Evolutionary conservation across 2,113 vertebrate genomes (phyloP), one percentile per base, ranked within the genome.

Genomic region (Prinia subflava): DNA sequence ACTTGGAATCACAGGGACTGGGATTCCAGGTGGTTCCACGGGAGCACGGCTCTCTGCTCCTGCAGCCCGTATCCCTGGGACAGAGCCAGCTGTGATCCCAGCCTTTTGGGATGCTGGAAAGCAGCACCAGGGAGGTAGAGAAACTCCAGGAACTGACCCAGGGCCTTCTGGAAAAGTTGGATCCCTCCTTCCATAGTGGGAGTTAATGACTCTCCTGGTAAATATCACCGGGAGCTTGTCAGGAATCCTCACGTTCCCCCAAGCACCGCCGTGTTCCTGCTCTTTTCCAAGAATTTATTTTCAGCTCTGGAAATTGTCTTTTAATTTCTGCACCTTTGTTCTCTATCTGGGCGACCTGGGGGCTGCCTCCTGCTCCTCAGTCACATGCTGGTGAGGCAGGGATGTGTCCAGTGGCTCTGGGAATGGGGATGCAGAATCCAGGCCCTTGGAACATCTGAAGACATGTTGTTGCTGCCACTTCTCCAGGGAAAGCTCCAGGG

Each of bases 301-400:
- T 71, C 1, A 6, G 68, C 77, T 96, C 93, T 97, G 95, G 83
- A 93, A 95, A 86, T 46, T 2, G 15, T 95, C 94, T 92, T 85
- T 62, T 93, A 81, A 92, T 83, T 79, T 55, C 86, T 80, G 30
- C 20, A 20, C 46, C 74, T 89, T 84, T 86, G 56, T 87, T 84
- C 55, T 70, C 20, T 8, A 14, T 44, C 56, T 22, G 64, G 37
- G 62, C n/a, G 64, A 50, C 60, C 60, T 62, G 41, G 1, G 56
- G 31, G 69, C 44, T 80, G 55, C 64, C 69, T 20, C 18, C 2
- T 3, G 46, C 52, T 85, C 60, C 77, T 47, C 5, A 4, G 18
- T 11, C 50, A 6, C 16, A 4, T 0, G 1, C 33, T 8, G 9
- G 30, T 28, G 41, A 49, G 65, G 12, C 3, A 14, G n/a, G n/a